A percentile compares a stretch with the other conserved stretches of the same genome.
Evolutionary conservation across 2,888 invertebrate genomes (phyloP).

Genomic region (Drosophila limbata): DNA sequence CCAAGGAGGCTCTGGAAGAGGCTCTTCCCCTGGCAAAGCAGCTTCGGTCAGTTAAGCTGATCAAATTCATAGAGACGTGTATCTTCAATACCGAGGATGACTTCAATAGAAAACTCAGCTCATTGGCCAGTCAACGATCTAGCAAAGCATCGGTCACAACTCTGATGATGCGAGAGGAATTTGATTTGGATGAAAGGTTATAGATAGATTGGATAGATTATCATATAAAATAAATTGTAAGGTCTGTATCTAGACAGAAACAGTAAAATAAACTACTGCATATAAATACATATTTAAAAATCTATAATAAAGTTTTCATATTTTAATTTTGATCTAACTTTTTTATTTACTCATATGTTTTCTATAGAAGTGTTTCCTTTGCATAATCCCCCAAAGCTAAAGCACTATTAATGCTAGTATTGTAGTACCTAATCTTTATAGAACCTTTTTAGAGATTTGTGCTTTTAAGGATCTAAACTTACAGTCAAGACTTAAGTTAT

Average conservation of each 20-base stretch:
- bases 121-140: slow-evolving; percentile 14
- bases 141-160: slow-evolving; percentile 31
- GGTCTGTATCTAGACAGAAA: background rate
- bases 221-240: background rate
- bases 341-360: no score
- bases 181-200: background rate
- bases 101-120: slow-evolving; percentile 17
- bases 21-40: slow-evolving; percentile 31
- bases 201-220: no score
- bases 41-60: slow-evolving; percentile 10
- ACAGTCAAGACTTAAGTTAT: slow-evolving; percentile 46
- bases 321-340: background rate
- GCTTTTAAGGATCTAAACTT: slow-evolving; percentile 12
- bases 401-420: background rate
- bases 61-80: slow-evolving; percentile 53
- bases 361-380: no score
- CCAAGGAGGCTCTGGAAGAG: slow-evolving; percentile 65
- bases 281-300: background rate
- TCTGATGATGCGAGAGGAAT: background rate
- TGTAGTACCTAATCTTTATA: background rate
- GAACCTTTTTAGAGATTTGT: background rate
- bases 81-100: slow-evolving; percentile 42
- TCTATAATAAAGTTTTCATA: background rate
- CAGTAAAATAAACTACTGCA: background rate
- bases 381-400: background rate